Conservation (phyloP, 2,113 vertebrate genomes). For the Spilogale gracilis region DNA sequence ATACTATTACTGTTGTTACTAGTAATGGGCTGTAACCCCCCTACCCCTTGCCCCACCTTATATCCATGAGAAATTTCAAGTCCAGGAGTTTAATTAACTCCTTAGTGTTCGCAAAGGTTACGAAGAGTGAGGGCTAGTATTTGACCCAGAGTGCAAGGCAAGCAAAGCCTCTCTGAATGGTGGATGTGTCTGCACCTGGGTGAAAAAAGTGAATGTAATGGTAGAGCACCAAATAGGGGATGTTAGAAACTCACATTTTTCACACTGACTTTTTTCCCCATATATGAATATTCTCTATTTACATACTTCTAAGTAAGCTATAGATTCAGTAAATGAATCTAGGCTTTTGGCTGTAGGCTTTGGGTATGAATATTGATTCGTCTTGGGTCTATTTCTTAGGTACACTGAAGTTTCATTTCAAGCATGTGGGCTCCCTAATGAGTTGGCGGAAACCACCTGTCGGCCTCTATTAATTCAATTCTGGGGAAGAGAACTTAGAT, state of each 20-base stretch:
- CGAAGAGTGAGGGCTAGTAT: neutral
- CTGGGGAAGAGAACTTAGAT: neutral
- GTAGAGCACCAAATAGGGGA: no score
- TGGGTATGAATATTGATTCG: neutral
- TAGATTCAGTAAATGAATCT: neutral
- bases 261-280: neutral
- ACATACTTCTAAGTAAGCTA: neutral
- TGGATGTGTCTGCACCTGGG: accelerated
- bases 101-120: accelerated
- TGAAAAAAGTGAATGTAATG: neutral
- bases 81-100: neutral
- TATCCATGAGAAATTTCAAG: neutral
- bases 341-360: neutral
- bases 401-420: neutral
- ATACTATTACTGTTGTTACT: accelerated
- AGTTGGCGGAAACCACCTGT: neutral
- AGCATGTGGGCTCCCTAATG: neutral
- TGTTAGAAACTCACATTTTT: neutral
- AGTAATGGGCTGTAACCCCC: accelerated
- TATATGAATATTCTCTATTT: neutral
- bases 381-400: neutral
- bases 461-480: neutral
- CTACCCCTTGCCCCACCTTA: no score
- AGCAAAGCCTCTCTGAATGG: accelerated
- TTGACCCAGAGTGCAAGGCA: no score